Conservation (phyloP, 2,797 vertebrate species). For the Pangasius krempfi region DNA sequence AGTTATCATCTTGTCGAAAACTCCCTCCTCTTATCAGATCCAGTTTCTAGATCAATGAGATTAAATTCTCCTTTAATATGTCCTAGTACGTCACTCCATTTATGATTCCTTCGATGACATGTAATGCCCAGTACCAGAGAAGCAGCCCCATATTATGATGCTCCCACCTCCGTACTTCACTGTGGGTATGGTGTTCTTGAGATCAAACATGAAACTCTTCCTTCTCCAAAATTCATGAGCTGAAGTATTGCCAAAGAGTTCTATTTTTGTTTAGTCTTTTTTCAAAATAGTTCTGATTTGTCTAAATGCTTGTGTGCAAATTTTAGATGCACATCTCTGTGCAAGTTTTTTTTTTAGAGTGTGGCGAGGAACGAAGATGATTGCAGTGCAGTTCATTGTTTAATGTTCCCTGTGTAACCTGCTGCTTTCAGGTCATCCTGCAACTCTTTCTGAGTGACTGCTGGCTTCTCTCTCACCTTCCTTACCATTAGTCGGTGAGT, state of each 20-base stretch:
- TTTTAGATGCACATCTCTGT: neutral
- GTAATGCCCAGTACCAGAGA: neutral
- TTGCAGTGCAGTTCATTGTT: neutral
- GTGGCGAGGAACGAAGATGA: neutral
- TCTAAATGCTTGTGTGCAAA: neutral
- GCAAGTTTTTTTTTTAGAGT: neutral
- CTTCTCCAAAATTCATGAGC: neutral
- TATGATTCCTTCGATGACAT: neutral
- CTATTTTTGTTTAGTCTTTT: neutral
- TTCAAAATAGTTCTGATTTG: neutral
- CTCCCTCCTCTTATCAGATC: neutral
- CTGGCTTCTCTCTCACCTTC: neutral
- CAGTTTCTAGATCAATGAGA: neutral
- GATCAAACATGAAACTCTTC: neutral
- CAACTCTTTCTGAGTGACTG: neutral
- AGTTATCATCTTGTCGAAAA: neutral
- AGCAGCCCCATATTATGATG: neutral
- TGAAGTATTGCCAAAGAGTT: neutral
- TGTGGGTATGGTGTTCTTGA: neutral
- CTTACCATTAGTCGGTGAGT: neutral
- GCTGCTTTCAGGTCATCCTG: neutral
- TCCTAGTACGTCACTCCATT: neutral
- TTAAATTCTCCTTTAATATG: neutral
- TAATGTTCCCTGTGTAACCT: neutral
- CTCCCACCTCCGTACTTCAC: neutral